Base-by-base conservation (phyloP, 2,797 vertebrate species). In the Cephalopachus bancanus region DNA sequence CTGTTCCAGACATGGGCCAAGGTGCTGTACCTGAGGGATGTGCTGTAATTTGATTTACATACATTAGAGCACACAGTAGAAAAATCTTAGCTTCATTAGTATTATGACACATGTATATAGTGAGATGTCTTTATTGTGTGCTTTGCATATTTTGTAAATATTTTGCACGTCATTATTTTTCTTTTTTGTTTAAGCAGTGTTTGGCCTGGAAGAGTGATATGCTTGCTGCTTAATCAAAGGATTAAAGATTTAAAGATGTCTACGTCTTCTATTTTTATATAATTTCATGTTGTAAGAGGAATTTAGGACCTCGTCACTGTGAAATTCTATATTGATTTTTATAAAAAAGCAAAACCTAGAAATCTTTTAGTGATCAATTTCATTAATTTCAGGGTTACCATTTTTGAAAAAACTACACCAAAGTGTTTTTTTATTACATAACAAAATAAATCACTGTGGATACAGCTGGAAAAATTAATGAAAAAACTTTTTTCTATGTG, bases 161-260 rank as follows among this genome's bases (percentile, higher is more conserved):
- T 97, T 98, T 99, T 99, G 98, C 98, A 98, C 98, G 98, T 98
- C 98, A 98, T 98, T 98, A 98, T 98, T 98, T 98, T 97, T 67
- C 84, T 97, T 97, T 97, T 97, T 89, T 95, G 96, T 96, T 98
- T 98, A 98, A 98, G 98, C 98, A 98, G 98, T 99, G 98, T 99
- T 99, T 98, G 98, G 98, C 98, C 98, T 99, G 98, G 98, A 98
- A 98, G 98, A 99, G 98, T 99, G 98, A 98, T 98, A 98, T 99
- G 99, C 98, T 99, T 99, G 98, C 98, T 99, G 98, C 98, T 98
- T 99, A 98, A 98, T 98, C 98, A 98, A 99, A 99, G 98, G 98
- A 99, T 99, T 99, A 99, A 99, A 99, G 98, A 98, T 98, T 99
- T 98, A 98, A 98, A 98, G 98, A 98, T 98, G 98, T 98, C 98